Evolutionary conservation across 92 coral and sea anemone species (phyloP), one percentile per base, ranked within the genome.

Genomic region (Meandrina meandrites): DNA sequence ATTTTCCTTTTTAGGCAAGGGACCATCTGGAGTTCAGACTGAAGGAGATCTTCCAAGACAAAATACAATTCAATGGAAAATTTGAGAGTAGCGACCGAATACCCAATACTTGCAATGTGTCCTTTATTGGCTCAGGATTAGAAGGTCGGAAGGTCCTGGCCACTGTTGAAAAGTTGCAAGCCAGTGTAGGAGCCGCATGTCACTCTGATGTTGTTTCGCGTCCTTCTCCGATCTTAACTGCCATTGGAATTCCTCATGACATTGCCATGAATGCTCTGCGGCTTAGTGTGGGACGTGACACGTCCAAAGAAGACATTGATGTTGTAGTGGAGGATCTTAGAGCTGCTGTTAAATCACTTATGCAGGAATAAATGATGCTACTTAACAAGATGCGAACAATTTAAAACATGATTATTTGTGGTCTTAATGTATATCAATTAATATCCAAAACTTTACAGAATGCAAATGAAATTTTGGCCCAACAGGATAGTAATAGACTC

Each of bases 181-280:
- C 97, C 32, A 97, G 99, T 83, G 98, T 97, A 13, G 99, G 99
- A 16, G 99, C 99, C 66, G 99, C 99, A 10, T 97, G 99, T 74
- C 99, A 97, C 54, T 90, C 99, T 28, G 96, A 89, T 84, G 86
- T 86, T 35, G 93, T 86, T 40, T 93, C 94, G 7, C 84, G 91
- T 10, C 98, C 99, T 5, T 97, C 99, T 14, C 98, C 90, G 4
- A 97, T 97, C 50, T 90, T 97, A n/a, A 91, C 84, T 84, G 97
- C 99, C 3, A 88, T 95, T 36, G 99, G 99, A 24, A 89, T 97
- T 87, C 98, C 96, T 3, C 56, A 86, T 34, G 92, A 97, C 19
- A 78, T 97, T 79, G 98, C 99, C 67, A 89, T 90, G 34, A 97
- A 97, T 92, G 99, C 98, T 22, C 72, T 97, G 57, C 88, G 99